These are phyloP conservation scores for Pitangus sulphuratus DNA, from an alignment of 2,797 vertebrate genomes.

Conservation along the genomic window DNA sequence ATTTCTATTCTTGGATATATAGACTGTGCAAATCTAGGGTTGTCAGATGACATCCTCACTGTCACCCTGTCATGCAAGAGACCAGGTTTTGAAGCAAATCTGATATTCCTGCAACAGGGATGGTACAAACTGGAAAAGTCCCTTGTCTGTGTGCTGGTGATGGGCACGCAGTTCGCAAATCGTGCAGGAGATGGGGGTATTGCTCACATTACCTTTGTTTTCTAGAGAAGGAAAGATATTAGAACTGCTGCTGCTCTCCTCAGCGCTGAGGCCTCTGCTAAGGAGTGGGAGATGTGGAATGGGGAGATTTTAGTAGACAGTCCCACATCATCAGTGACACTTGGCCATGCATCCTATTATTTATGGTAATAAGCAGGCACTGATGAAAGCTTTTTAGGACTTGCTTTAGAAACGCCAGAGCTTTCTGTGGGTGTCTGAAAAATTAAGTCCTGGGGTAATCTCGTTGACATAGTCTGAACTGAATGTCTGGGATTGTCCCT, in stretches of 20 bases:
- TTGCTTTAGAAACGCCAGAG: background rate
- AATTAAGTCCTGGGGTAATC: background rate
- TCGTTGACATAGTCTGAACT: background rate
- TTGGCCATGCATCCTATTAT: background rate
- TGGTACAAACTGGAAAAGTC: background rate
- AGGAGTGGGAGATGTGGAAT: rapidly evolving
- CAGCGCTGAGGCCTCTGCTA: background rate
- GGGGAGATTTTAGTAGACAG: background rate
- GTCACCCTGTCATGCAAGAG: background rate
- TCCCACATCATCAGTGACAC: background rate
- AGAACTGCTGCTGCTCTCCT: background rate
- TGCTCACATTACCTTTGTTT: slow-evolving; percentile 64
- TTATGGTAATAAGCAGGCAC: background rate
- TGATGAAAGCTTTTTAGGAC: background rate
- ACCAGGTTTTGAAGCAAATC: background rate
- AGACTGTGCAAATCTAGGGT: background rate
- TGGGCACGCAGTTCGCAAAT: slow-evolving; percentile 50
- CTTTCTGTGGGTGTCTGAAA: background rate
- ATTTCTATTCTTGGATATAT: slow-evolving; percentile 28
- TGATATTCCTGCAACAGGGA: background rate
- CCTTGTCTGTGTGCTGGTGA: background rate
- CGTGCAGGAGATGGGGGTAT: slow-evolving; percentile 68
- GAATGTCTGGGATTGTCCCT: background rate
- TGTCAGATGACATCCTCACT: background rate
- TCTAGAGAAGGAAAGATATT: background rate